Evolutionary conservation across 64 coral and sea anemone species (phyloP).

Genomic region (Dendrophyllia cribrosa): DNA sequence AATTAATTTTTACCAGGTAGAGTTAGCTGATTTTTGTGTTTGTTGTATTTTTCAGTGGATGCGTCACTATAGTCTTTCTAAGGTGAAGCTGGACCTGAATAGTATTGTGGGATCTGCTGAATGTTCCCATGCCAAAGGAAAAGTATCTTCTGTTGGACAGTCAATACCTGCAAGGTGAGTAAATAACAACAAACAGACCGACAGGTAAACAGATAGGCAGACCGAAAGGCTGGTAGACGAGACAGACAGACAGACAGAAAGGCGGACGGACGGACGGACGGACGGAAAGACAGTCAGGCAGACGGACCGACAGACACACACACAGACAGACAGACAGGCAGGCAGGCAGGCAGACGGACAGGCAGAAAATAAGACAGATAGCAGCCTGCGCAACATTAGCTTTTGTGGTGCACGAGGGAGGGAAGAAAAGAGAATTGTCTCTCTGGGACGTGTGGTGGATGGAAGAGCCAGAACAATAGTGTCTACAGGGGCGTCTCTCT

Average conservation of each 20-base stretch:
- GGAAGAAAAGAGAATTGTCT: too few relatives aligned
- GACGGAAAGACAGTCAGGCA: not conserved
- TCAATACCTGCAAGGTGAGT: conserved; percentile 92
- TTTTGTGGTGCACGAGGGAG: too few relatives aligned
- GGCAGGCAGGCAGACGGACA: not conserved
- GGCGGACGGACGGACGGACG: not conserved
- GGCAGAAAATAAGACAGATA: not conserved
- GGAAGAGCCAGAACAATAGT: too few relatives aligned
- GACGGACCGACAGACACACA: not conserved
- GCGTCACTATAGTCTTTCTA: conserved; percentile 92
- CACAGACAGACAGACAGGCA: not conserved
- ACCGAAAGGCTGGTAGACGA: not conserved
- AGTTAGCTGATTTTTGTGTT: not conserved
- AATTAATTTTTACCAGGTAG: not conserved
- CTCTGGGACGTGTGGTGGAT: too few relatives aligned
- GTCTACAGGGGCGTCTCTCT: too few relatives aligned
- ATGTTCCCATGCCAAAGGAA: conserved; percentile 95
- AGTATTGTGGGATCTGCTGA: conserved; percentile 89
- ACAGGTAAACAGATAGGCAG: not conserved
- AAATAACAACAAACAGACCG: not conserved
- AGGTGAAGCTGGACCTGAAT: conserved; percentile 95
- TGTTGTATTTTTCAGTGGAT: conserved; percentile 77
- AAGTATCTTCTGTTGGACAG: conserved; percentile 82
- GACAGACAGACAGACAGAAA: not conserved
- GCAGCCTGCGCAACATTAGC: too few relatives aligned